These are phyloP conservation scores for Drosophila borborema DNA, from an alignment of 2,888 invertebrate species.

Conservation along the genomic window DNA sequence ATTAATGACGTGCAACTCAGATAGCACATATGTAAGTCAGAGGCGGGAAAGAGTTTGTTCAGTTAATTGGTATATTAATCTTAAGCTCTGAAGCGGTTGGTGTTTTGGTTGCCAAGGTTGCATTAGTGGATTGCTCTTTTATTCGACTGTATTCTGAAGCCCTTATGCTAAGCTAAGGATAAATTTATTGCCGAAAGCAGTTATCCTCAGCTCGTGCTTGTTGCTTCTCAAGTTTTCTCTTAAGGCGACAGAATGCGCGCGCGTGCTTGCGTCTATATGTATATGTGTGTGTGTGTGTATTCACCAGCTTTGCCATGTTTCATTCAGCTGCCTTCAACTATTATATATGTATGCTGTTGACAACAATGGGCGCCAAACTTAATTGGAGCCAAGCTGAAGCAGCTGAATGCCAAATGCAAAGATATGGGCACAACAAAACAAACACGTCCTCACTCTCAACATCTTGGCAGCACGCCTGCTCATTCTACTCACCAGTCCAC, in stretches of 20 bases:
- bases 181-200: slow-evolving; percentile 49
- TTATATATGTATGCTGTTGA: slow-evolving; percentile 22
- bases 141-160: slow-evolving; percentile 26
- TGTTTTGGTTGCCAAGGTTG: not conserved
- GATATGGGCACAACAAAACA: slow-evolving; percentile 14
- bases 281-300: not conserved
- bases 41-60: not conserved
- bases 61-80: slow-evolving; percentile 18
- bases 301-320: slow-evolving; percentile 21
- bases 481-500: not conserved
- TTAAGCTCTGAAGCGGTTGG: not conserved
- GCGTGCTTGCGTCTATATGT: not conserved
- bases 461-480: not conserved
- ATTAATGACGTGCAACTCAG: not conserved
- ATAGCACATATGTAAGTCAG: not conserved
- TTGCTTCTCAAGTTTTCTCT: slow-evolving; percentile 13
- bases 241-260: slow-evolving; percentile 2
- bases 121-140: slow-evolving; percentile 10
- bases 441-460: not conserved
- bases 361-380: slow-evolving; percentile 61
- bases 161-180: slow-evolving; percentile 44
- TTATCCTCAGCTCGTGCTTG: slow-evolving; percentile 11
- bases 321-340: slow-evolving; percentile 30
- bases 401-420: slow-evolving; percentile 31
- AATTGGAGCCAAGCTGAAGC: slow-evolving; percentile 60